phyloP scores from a whole-genome alignment of 2,797 vertebrate genomes.

The Xiphophorus birchmanni region DNA sequence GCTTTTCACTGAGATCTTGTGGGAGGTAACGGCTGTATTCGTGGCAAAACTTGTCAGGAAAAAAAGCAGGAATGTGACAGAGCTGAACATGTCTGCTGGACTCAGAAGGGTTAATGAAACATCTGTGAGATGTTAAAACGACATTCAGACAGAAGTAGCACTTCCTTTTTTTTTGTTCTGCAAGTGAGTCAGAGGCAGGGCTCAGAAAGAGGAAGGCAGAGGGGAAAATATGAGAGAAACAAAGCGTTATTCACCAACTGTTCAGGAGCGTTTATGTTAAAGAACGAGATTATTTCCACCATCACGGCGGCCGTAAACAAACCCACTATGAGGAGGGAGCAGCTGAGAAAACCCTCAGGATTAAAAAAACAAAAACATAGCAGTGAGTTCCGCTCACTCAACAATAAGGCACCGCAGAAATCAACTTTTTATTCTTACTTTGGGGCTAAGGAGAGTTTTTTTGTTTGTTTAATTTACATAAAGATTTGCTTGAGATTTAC shows the following conservation, averaged over 20 bases:
- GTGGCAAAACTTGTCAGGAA: not conserved
- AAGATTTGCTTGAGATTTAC: not conserved
- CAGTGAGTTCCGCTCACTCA: not conserved
- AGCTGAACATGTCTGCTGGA: not conserved
- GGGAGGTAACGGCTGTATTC: not conserved
- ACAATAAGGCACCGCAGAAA: not conserved
- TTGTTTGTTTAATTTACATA: not conserved
- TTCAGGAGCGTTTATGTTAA: not conserved
- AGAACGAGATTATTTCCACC: not conserved
- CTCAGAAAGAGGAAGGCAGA: not conserved
- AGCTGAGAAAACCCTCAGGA: not conserved
- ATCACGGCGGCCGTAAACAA: not conserved
- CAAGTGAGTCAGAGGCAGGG: not conserved
- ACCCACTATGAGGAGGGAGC: not conserved
- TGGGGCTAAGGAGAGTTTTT: not conserved
- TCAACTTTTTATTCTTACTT: not conserved
- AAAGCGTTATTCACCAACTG: not conserved
- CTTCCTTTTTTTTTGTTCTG: slow-evolving; percentile 6
- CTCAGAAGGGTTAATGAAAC: not conserved
- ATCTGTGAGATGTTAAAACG: not conserved
- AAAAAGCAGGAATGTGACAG: not conserved
- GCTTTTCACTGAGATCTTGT: not conserved
- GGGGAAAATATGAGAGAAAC: not conserved
- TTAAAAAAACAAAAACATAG: not conserved
- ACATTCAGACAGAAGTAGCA: not conserved